Evolutionary conservation across 2,797 vertebrate genomes (phyloP).

Genomic region (Enteromius anoplus): DNA sequence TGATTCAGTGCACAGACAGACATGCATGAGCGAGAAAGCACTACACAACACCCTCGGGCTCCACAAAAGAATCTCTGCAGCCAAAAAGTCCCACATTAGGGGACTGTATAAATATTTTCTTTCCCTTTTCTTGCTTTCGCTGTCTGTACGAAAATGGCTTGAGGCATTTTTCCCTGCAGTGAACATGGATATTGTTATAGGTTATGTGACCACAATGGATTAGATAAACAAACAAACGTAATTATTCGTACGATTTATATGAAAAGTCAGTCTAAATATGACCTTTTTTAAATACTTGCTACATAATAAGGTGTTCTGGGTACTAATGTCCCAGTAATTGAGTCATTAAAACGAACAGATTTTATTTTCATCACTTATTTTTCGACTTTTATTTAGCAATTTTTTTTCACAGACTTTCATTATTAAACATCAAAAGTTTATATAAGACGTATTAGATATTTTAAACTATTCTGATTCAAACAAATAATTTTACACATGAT

Average conservation of each 20-base stretch:
- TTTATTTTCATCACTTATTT: background rate
- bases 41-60: conserved; percentile 65
- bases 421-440: background rate
- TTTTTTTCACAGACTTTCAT: background rate
- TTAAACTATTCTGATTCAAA: background rate
- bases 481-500: background rate
- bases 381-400: background rate
- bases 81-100: conserved; percentile 62
- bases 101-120: conserved; percentile 56
- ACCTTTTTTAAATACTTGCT: background rate
- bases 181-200: conserved; percentile 35
- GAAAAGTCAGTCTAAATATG: background rate
- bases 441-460: background rate
- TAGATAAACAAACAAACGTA: conserved; percentile 34
- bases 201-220: conserved; percentile 38
- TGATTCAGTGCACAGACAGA: conserved; percentile 67
- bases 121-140: conserved; percentile 30
- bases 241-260: conserved; percentile 21
- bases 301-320: background rate
- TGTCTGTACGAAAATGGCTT: conserved; percentile 23
- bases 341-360: background rate
- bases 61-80: conserved; percentile 62
- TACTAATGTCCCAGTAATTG: background rate
- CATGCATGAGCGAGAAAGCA: conserved; percentile 65
- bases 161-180: conserved; percentile 27